Percentiles rank a stretch among this genome's conserved stretches.
These are phyloP conservation scores for Xenotilapia longispinis DNA, from an alignment of 2,113 vertebrate genomes.

Conservation along the genomic window DNA sequence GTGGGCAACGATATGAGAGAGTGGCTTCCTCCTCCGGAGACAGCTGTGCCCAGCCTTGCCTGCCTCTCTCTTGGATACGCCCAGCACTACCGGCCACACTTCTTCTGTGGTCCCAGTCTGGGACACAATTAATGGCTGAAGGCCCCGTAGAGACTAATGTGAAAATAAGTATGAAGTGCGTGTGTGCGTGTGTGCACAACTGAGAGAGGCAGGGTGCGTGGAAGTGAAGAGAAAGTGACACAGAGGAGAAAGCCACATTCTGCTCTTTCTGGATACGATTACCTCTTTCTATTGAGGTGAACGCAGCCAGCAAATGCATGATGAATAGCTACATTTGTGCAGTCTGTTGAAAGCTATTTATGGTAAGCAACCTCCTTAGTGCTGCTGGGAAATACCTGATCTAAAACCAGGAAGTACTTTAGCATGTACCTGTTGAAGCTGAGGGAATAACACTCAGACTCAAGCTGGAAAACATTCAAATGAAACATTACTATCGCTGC, in stretches of 20 bases:
- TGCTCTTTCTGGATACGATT: not conserved
- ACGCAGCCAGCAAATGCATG: not conserved
- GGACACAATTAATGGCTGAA: slow-evolving; percentile 59
- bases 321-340: slow-evolving; percentile 7
- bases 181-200: fast-evolving
- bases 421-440: slow-evolving; percentile 23
- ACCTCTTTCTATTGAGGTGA: not conserved
- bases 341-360: not conserved
- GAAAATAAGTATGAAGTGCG: slow-evolving; percentile 40
- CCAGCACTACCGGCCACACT: slow-evolving; percentile 11
- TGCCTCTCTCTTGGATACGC: slow-evolving; percentile 20
- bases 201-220: slow-evolving; percentile 11
- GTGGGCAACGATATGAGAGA: slow-evolving; percentile 59
- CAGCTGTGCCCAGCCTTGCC: slow-evolving; percentile 58
- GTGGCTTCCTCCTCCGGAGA: slow-evolving; percentile 44
- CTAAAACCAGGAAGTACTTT: slow-evolving; percentile 23
- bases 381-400: slow-evolving; percentile 23
- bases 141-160: slow-evolving; percentile 34
- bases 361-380: slow-evolving; percentile 6
- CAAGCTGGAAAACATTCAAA: slow-evolving; percentile 37
- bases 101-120: slow-evolving; percentile 40
- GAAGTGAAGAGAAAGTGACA: not conserved
- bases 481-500: slow-evolving; percentile 19
- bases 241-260: not conserved
- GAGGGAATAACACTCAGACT: slow-evolving; percentile 31